phyloP scores from a whole-genome alignment of 2,797 vertebrate species.

The Siniperca obscura region DNA sequence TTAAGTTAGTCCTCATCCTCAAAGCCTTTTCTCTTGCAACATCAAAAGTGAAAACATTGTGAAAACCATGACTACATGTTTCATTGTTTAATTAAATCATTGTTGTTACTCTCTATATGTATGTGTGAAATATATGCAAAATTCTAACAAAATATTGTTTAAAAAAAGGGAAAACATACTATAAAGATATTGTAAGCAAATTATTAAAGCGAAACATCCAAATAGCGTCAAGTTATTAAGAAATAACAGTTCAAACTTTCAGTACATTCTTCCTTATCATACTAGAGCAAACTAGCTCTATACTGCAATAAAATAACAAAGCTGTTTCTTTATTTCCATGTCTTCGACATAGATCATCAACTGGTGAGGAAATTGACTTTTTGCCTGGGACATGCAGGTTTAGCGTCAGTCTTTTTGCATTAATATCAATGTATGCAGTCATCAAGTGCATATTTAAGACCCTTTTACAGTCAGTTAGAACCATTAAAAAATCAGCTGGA shows the following conservation, averaged over 20 bases:
- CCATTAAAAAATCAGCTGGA: not conserved
- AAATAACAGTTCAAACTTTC: not conserved
- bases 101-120: no score
- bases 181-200: not conserved
- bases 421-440: not conserved
- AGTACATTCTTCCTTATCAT: not conserved
- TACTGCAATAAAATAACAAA: not conserved
- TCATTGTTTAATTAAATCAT: no score
- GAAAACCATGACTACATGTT: no score
- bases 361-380: not conserved
- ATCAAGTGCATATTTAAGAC: no score
- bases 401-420: not conserved
- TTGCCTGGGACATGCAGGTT: not conserved
- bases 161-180: not conserved
- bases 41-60: not conserved
- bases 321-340: not conserved
- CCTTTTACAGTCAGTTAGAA: not conserved
- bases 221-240: not conserved
- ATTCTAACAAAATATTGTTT: no score
- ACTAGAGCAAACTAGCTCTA: not conserved
- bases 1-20: not conserved
- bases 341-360: not conserved
- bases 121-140: no score
- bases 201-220: not conserved
- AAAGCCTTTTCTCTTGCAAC: not conserved